Conservation (phyloP, 2,113 vertebrate genomes). For the Pelecanoides urinatrix region DNA sequence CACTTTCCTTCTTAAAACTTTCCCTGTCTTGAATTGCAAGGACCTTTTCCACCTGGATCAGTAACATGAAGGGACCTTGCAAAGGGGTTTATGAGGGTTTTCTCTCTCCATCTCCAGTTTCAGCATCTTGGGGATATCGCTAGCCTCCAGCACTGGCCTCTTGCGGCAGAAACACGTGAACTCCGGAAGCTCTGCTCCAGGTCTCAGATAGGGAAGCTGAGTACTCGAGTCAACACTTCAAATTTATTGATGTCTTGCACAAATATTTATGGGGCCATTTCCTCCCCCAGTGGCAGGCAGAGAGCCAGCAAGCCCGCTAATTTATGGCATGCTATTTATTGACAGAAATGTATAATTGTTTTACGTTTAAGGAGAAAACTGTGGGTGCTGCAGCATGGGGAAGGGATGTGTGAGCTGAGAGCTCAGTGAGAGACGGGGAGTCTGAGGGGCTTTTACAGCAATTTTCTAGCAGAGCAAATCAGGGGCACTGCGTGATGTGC, state of each 20-base stretch:
- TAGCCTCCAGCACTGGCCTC: slow-evolving; percentile 11
- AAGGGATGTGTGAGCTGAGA: background rate
- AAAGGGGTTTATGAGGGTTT: background rate
- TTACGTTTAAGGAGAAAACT: background rate
- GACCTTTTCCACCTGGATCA: background rate
- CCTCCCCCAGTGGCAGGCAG: slow-evolving; percentile 59
- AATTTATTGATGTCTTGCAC: slow-evolving; percentile 72
- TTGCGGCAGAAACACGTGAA: background rate
- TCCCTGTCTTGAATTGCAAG: background rate
- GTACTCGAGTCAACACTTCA: slow-evolving; percentile 65
- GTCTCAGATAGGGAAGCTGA: slow-evolving; percentile 62
- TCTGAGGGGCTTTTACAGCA: background rate
- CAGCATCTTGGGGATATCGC: background rate
- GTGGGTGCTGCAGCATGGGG: background rate
- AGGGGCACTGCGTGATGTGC: accelerated
- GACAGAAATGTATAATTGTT: slow-evolving; percentile 42
- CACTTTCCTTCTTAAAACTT: background rate
- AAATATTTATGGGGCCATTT: slow-evolving; percentile 71
- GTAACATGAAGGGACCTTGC: background rate
- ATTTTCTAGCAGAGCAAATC: background rate
- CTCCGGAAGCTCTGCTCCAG: slow-evolving; percentile 50
- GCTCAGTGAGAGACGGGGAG: background rate
- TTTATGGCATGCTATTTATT: slow-evolving; percentile 45
- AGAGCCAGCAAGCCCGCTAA: background rate
- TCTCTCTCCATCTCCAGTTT: slow-evolving; percentile 54